Conservation (phyloP, 2,113 vertebrate genomes). For the Petaurus breviceps region DNA sequence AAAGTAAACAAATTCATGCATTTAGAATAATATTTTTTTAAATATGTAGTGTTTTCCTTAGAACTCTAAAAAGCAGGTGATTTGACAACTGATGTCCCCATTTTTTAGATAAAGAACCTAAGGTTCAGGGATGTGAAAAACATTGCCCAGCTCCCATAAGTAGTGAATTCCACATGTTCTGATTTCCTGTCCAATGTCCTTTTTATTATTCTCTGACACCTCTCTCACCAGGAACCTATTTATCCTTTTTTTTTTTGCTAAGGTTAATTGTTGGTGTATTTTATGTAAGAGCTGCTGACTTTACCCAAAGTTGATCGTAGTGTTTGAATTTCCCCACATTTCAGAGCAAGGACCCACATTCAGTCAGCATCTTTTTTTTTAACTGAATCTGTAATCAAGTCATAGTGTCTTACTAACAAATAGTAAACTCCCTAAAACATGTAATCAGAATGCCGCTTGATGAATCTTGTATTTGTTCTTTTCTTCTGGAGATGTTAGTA, state of each 20-base stretch:
- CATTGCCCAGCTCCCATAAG: background rate
- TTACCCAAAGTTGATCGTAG: background rate
- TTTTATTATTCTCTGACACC: background rate
- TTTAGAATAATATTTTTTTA: background rate
- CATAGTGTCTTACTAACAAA: background rate
- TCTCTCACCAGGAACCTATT: background rate
- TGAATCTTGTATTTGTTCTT: background rate
- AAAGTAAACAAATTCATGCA: background rate
- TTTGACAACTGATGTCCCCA: background rate
- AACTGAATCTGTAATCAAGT: too few species aligned
- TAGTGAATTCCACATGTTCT: background rate
- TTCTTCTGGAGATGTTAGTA: background rate
- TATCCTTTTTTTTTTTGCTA: background rate
- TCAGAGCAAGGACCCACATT: background rate
- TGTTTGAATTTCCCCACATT: background rate
- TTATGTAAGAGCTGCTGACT: background rate
- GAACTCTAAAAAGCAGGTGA: background rate
- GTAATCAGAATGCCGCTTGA: accelerated
- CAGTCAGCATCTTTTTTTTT: background rate
- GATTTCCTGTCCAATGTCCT: background rate
- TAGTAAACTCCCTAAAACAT: background rate
- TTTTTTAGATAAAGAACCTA: background rate
- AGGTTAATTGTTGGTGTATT: background rate
- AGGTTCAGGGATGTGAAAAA: background rate
- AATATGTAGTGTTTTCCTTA: background rate